Conservation (phyloP, 2,113 vertebrate genomes). For the Centrocercus urophasianus region DNA sequence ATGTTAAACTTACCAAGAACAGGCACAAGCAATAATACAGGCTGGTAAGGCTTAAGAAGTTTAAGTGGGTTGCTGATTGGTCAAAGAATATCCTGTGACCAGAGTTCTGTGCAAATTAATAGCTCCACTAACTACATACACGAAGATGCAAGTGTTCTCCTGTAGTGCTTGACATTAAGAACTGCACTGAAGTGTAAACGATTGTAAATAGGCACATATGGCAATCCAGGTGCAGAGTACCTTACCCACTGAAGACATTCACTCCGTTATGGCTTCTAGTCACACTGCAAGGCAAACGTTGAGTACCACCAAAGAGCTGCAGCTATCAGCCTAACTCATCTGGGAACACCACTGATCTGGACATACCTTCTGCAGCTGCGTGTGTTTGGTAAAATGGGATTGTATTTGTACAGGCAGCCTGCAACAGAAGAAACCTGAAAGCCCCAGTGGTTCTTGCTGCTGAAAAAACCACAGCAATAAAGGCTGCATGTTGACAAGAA, state of each 20-base stretch:
- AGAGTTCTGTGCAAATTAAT: background rate
- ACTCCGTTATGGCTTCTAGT: background rate
- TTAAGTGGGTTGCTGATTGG: background rate
- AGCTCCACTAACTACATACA: background rate
- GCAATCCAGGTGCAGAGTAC: background rate
- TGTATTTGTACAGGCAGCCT: background rate
- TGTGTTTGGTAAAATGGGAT: background rate
- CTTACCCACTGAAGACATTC: background rate
- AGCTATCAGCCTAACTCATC: background rate
- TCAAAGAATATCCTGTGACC: background rate
- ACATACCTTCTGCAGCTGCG: background rate
- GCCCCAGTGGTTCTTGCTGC: accelerated
- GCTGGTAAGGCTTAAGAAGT: background rate
- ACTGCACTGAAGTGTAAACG: background rate
- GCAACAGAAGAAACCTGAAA: background rate
- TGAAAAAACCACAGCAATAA: background rate
- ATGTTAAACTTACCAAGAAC: background rate
- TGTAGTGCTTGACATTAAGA: background rate
- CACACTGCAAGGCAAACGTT: accelerated
- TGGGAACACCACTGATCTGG: background rate
- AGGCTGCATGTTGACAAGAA: accelerated
- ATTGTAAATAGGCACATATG: background rate
- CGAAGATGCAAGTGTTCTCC: background rate
- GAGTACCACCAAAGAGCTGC: background rate
- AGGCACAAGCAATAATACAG: background rate